Percentiles rank a stretch among this genome's conserved stretches.
These are phyloP conservation scores for Heteromyza rotundicornis DNA, from an alignment of 2,888 invertebrate genomes.

Conservation along the genomic window DNA sequence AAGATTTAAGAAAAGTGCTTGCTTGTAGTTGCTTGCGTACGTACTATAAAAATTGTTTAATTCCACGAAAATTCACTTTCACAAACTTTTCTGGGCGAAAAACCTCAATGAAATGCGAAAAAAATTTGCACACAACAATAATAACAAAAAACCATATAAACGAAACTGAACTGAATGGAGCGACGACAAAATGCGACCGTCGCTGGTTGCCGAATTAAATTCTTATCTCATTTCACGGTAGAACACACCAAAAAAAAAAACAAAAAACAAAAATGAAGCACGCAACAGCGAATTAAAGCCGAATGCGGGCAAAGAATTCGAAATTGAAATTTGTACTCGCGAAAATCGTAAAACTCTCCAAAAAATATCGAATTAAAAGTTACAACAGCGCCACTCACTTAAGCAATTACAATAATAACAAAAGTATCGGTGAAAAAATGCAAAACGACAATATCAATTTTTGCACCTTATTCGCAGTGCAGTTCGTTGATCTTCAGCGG, in stretches of 20 bases:
- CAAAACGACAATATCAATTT: conserved; percentile 14
- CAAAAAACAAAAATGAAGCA: conserved; percentile 10
- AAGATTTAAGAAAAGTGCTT: neutral
- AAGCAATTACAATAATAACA: conserved; percentile 5
- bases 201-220: conserved; percentile 7
- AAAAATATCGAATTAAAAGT: no score
- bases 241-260: neutral
- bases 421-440: neutral
- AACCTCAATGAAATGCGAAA: conserved; percentile 12
- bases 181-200: no score
- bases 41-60: neutral
- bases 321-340: no score
- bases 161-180: no score
- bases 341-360: no score
- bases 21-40: neutral
- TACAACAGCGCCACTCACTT: neutral
- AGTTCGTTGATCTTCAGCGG: conserved; percentile 34
- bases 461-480: conserved; percentile 29
- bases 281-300: neutral
- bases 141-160: neutral
- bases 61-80: conserved; percentile 8
- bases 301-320: conserved; percentile 4
- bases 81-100: conserved; percentile 6
- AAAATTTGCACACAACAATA: neutral
- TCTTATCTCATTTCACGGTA: conserved; percentile 12